These are phyloP conservation scores for Mus spretus DNA, from an alignment of 2,797 vertebrate species.

Conservation along the genomic window DNA sequence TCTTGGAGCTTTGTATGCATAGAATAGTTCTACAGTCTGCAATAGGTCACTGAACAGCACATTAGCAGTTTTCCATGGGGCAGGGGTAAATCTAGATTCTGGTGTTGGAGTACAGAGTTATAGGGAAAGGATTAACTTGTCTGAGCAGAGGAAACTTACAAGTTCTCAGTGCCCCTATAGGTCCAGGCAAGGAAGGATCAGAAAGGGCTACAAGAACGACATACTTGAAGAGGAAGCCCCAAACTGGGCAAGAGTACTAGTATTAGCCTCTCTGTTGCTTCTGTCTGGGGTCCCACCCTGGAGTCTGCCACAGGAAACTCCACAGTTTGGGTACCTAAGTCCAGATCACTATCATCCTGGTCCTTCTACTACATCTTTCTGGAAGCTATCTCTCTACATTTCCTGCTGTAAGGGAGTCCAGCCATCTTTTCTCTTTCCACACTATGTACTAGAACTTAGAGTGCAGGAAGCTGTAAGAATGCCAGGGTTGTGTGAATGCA, in stretches of 20 bases:
- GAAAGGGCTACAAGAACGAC: accelerated
- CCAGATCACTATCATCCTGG: neutral
- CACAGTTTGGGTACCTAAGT: neutral
- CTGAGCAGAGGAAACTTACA: neutral
- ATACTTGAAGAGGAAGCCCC: neutral
- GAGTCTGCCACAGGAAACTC: too few relatives aligned
- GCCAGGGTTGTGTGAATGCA: accelerated
- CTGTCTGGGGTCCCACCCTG: accelerated
- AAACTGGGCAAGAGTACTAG: accelerated
- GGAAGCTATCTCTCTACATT: neutral
- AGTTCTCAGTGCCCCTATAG: neutral
- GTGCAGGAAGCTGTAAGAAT: accelerated
- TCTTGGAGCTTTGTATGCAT: too few relatives aligned
- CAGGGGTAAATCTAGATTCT: neutral
- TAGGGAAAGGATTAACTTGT: too few relatives aligned
- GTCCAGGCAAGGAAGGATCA: neutral
- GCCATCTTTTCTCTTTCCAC: neutral
- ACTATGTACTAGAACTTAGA: neutral
- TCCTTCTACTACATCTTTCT: accelerated
- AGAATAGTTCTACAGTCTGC: too few relatives aligned
- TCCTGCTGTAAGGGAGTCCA: too few relatives aligned
- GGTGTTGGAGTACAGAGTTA: neutral
- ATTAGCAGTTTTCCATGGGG: neutral
- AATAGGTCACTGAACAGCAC: neutral
- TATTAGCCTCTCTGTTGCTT: accelerated